These are phyloP conservation scores for Harpagoxenus sublaevis DNA, from an alignment of 2,888 invertebrate species.

Conservation along the genomic window DNA sequence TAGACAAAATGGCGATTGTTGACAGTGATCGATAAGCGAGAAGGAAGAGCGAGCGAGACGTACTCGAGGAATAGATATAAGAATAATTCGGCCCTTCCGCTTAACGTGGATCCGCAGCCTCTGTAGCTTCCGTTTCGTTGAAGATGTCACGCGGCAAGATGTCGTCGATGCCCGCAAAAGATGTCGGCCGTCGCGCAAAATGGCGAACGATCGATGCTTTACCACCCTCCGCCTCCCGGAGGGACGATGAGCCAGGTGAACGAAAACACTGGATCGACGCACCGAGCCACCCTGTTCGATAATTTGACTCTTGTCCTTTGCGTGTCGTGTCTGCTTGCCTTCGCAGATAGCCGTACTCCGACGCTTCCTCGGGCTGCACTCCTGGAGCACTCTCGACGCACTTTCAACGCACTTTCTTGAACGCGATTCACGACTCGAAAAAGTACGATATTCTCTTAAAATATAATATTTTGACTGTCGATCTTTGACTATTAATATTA, in stretches of 20 bases:
- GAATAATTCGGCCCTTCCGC: slow-evolving; percentile 14
- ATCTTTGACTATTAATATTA: neutral
- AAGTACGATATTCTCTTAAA: neutral
- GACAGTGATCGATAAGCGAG: slow-evolving; percentile 68
- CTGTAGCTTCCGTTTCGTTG: slow-evolving; percentile 44
- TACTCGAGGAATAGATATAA: neutral
- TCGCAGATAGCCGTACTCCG: neutral
- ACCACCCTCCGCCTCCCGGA: slow-evolving; percentile 72
- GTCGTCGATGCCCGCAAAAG: slow-evolving; percentile 78
- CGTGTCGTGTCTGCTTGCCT: neutral
- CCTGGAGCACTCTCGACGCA: slow-evolving; percentile 19
- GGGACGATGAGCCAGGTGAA: slow-evolving; percentile 67
- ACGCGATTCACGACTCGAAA: neutral
- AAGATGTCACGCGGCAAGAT: slow-evolving; percentile 69
- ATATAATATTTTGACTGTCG: neutral
- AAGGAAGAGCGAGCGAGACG: slow-evolving; percentile 42
- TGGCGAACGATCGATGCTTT: slow-evolving; percentile 83
- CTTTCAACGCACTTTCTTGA: slow-evolving; percentile 28
- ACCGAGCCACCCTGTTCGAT: slow-evolving; percentile 24
- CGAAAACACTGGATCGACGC: slow-evolving; percentile 58
- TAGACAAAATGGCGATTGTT: slow-evolving; percentile 62
- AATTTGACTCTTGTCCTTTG: neutral
- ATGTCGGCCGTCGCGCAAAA: slow-evolving; percentile 82
- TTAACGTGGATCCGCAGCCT: slow-evolving; percentile 4
- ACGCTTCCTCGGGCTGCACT: slow-evolving; percentile 15